Evolutionary conservation across 2,888 invertebrate species (phyloP).

Genomic region (Steromphala cineraria): DNA sequence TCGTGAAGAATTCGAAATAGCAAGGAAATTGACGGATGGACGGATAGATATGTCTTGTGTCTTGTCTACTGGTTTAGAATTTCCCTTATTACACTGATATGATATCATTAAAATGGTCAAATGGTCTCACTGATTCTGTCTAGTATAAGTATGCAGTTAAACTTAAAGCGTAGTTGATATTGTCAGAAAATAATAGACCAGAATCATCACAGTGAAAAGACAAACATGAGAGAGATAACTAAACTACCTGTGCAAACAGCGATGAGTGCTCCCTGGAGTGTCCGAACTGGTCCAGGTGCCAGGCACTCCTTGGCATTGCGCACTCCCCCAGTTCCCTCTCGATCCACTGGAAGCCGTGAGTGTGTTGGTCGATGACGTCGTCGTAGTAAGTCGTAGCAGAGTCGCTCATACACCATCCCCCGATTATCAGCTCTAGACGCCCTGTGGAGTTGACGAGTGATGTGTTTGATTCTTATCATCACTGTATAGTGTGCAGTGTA

Average conservation of each 20-base stretch:
- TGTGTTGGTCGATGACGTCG: slow-evolving; percentile 79
- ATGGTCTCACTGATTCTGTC: no score
- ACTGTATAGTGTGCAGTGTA: no score
- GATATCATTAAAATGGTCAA: no score
- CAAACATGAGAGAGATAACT: background rate
- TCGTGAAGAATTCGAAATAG: no score
- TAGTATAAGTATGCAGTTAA: no score
- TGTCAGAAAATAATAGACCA: no score
- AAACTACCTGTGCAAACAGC: slow-evolving; percentile 76
- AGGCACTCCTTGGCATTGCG: slow-evolving; percentile 85
- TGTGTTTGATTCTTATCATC: no score
- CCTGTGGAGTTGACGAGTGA: slow-evolving; percentile 55
- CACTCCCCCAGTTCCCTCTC: slow-evolving; percentile 77
- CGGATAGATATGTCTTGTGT: no score
- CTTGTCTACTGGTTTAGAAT: no score
- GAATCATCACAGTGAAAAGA: background rate
- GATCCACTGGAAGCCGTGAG: slow-evolving; percentile 77
- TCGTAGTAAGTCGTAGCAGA: slow-evolving; percentile 79
- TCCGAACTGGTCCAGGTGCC: slow-evolving; percentile 93
- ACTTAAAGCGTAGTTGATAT: no score
- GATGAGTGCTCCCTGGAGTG: slow-evolving; percentile 91
- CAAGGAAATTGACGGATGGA: no score
- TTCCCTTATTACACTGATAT: no score
- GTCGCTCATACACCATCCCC: slow-evolving; percentile 79
- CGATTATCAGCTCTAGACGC: slow-evolving; percentile 76